These are phyloP conservation scores for Mesoligia furuncula DNA, from an alignment of 2,888 invertebrate species.

Conservation along the genomic window DNA sequence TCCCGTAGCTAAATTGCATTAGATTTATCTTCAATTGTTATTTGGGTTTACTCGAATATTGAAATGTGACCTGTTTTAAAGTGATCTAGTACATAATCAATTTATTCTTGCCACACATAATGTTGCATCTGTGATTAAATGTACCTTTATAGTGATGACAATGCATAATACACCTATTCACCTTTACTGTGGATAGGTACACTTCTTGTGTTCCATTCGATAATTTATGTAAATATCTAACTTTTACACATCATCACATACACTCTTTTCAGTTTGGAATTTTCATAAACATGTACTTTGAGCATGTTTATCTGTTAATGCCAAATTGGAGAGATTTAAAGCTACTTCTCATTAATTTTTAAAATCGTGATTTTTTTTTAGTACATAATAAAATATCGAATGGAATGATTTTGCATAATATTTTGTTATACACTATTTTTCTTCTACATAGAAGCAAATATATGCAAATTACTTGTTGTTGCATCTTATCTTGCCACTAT, in stretches of 20 bases:
- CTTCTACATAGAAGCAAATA: conserved; percentile 51
- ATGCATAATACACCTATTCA: conserved; percentile 72
- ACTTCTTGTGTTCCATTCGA: conserved; percentile 56
- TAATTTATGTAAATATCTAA: conserved; percentile 44
- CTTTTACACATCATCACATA: conserved; percentile 17
- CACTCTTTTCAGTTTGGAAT: conserved; percentile 76
- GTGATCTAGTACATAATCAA: conserved; percentile 50
- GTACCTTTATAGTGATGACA: conserved; percentile 73
- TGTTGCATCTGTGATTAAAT: conserved; percentile 85
- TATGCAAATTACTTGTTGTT: conserved; percentile 68
- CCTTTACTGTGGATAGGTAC: conserved; percentile 60
- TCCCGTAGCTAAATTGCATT: conserved; percentile 49
- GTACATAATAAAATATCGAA: conserved; percentile 52
- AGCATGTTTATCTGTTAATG: conserved; percentile 70
- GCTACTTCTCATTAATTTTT: conserved; percentile 34
- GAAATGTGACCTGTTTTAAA: conserved; percentile 45
- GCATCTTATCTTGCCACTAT: conserved; percentile 71
- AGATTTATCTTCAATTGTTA: conserved; percentile 74
- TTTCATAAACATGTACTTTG: conserved; percentile 67
- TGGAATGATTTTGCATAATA: conserved; percentile 57
- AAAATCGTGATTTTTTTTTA: conserved; percentile 8
- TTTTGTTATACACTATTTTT: conserved; percentile 46
- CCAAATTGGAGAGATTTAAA: conserved; percentile 72
- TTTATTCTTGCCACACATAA: conserved; percentile 80
- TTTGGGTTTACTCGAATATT: conserved; percentile 54